These are phyloP conservation scores for Chelonoidis abingdonii DNA, from an alignment of 2,113 vertebrate species.

Conservation along the genomic window DNA sequence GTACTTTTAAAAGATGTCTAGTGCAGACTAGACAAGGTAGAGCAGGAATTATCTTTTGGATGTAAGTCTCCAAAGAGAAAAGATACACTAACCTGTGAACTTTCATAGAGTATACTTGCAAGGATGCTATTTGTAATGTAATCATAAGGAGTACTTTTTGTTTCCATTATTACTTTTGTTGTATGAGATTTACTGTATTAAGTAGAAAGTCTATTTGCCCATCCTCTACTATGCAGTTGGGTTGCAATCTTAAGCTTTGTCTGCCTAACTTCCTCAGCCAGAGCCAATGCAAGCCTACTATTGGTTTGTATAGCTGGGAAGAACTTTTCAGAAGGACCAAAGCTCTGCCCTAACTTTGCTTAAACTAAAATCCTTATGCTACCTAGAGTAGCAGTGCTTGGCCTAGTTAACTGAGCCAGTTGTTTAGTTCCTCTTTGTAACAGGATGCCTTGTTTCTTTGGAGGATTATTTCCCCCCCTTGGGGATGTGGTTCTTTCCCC, in stretches of 20 bases:
- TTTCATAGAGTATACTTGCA: accelerated
- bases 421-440: background rate
- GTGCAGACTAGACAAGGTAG: background rate
- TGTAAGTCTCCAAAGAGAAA: background rate
- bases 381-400: background rate
- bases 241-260: background rate
- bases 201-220: background rate
- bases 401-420: background rate
- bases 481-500: background rate
- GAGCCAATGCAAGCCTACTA: background rate
- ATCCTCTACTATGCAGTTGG: background rate
- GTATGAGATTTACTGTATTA: background rate
- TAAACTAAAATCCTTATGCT: background rate
- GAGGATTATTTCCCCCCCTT: background rate
- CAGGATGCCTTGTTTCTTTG: background rate
- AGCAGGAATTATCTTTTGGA: background rate
- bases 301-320: background rate
- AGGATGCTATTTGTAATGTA: background rate
- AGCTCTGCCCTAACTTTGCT: background rate
- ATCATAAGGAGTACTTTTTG: background rate
- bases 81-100: background rate
- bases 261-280: background rate
- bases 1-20: background rate
- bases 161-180: background rate
- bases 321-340: background rate